phyloP scores from a whole-genome alignment of 2,888 invertebrate genomes.

The Noctua janthina region DNA sequence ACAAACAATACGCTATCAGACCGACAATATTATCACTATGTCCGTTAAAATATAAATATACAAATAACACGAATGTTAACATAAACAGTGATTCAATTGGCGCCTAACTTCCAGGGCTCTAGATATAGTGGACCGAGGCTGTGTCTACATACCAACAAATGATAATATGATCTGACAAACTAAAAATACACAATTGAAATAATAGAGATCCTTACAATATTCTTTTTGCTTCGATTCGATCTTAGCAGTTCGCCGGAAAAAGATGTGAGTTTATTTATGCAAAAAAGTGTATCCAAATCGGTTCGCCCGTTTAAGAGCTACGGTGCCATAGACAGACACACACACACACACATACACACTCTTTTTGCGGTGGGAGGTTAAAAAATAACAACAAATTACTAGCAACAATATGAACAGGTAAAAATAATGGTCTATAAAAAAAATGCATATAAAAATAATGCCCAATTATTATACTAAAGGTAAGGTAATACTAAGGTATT shows the following conservation, averaged over 20 bases:
- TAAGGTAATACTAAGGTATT: neutral
- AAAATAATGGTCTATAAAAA: neutral
- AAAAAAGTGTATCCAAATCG: too few relatives aligned
- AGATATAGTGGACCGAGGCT: constrained; percentile 3
- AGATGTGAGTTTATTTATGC: neutral
- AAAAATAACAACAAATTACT: neutral
- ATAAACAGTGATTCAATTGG: constrained; percentile 34
- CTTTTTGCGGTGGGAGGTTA: too few relatives aligned
- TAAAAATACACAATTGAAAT: neutral
- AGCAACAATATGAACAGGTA: neutral
- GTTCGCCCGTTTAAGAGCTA: too few relatives aligned
- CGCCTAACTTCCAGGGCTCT: constrained; percentile 44
- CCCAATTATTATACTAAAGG: neutral
- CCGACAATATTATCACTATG: constrained; percentile 48
- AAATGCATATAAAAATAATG: neutral
- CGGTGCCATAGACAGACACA: too few relatives aligned
- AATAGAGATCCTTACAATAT: neutral
- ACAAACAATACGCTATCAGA: constrained; percentile 32
- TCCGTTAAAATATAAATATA: constrained; percentile 40
- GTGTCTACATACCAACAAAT: neutral
- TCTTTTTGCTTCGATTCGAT: neutral
- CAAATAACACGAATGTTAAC: constrained; percentile 16
- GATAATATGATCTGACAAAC: neutral
- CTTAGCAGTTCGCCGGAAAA: neutral
- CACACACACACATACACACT: too few relatives aligned